Percentiles rank a stretch among this genome's conserved stretches.
Evolutionary conservation across 1,140 invertebrate genomes (phyloP).

Genomic region (Zaprionus camerounensis): DNA sequence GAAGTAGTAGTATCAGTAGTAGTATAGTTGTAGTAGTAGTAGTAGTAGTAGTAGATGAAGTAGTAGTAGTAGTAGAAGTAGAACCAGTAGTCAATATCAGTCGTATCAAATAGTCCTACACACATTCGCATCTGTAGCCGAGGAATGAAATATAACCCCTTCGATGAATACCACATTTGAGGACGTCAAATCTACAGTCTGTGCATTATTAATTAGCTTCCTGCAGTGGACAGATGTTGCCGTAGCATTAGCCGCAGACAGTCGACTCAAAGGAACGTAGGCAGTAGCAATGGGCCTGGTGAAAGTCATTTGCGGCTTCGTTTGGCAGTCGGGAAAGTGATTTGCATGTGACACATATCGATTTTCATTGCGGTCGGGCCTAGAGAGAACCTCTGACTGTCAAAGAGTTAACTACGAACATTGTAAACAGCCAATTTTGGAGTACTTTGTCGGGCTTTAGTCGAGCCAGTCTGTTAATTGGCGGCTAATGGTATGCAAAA

Average conservation of each 20-base stretch:
- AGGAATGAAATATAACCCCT: neutral
- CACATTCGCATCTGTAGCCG: too few relatives aligned
- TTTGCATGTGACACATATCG: constrained; percentile 10
- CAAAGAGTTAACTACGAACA: constrained; percentile 9
- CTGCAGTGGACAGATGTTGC: constrained; percentile 1
- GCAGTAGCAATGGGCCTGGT: neutral
- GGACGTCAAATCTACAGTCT: neutral
- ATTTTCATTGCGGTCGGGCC: constrained; percentile 10
- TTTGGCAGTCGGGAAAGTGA: constrained; percentile 11
- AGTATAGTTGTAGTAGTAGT: too few relatives aligned
- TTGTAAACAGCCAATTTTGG: constrained; percentile 14
- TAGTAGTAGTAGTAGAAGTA: too few relatives aligned
- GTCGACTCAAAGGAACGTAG: neutral
- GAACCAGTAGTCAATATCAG: too few relatives aligned
- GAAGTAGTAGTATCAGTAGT: too few relatives aligned
- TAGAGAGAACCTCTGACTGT: neutral
- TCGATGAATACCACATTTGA: neutral
- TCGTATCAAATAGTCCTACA: too few relatives aligned
- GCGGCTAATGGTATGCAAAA: constrained; percentile 37
- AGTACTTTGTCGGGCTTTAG: neutral
- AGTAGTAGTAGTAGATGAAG: neutral
- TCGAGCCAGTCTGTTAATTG: constrained; percentile 19
- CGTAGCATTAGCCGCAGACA: neutral
- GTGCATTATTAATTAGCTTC: neutral
- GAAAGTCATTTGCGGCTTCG: neutral